These are phyloP conservation scores for Trichacis sp. DNA, from an alignment of 2,888 invertebrate genomes.

Conservation along the genomic window DNA sequence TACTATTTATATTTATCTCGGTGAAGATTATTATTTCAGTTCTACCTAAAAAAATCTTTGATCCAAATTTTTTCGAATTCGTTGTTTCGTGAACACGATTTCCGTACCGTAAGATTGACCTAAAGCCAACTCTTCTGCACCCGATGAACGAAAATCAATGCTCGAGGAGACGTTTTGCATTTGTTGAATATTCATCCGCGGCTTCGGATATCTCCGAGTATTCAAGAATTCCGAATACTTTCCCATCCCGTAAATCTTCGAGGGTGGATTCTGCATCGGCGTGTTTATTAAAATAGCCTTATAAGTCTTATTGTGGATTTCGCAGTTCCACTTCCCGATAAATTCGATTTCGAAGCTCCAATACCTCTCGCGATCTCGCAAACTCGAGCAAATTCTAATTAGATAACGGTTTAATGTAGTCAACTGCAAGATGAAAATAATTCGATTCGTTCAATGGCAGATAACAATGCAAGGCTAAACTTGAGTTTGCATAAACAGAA, in stretches of 20 bases:
- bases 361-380: conserved; percentile 28
- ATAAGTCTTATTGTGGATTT: conserved; percentile 41
- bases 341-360: conserved; percentile 28
- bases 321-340: conserved; percentile 31
- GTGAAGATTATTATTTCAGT: too few species aligned
- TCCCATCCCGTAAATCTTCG: conserved; percentile 39
- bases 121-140: conserved; percentile 55
- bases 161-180: conserved; percentile 54
- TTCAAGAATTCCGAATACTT: conserved; percentile 58
- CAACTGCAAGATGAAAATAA: conserved; percentile 10
- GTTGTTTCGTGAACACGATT: conserved; percentile 10
- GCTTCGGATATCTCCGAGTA: conserved; percentile 47
- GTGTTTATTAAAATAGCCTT: conserved; percentile 42
- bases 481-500: neutral
- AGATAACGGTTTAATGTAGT: conserved; percentile 25
- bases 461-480: neutral
- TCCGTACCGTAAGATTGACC: conserved; percentile 43
- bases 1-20: too few species aligned
- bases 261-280: conserved; percentile 34
- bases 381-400: conserved; percentile 18
- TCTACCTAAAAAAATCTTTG: too few species aligned
- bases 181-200: conserved; percentile 57
- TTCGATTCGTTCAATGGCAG: neutral
- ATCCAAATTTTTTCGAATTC: too few species aligned
- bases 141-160: conserved; percentile 52